Evolutionary conservation across 2,797 vertebrate genomes (phyloP).

Genomic region (Rhinichthys osculus): DNA sequence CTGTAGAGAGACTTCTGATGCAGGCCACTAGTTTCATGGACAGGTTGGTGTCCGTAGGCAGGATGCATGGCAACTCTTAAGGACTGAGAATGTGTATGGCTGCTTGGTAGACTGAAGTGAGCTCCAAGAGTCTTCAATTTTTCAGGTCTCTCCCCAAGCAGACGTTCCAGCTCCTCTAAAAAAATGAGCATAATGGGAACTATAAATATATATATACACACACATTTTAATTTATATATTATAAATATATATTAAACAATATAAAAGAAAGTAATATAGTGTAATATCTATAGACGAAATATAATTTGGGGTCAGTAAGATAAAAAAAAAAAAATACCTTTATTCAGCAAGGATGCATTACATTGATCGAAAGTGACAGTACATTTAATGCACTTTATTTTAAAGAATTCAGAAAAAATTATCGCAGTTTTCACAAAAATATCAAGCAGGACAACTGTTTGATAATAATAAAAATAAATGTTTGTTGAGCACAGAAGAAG

Average conservation of each 20-base stretch:
- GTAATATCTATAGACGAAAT: not conserved
- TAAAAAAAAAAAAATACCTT: too few relatives aligned
- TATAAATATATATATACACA: not conserved
- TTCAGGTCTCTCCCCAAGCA: slow-evolving; percentile 86
- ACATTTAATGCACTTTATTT: too few relatives aligned
- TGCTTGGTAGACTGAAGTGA: slow-evolving; percentile 55
- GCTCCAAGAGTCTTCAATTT: slow-evolving; percentile 70
- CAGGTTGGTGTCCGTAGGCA: slow-evolving; percentile 65
- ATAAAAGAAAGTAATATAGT: not conserved
- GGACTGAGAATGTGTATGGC: slow-evolving; percentile 51
- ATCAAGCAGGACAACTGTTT: not conserved
- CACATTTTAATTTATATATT: not conserved
- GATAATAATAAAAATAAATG: not conserved
- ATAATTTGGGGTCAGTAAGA: not conserved
- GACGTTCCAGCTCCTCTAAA: slow-evolving; percentile 89
- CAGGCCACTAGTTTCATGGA: slow-evolving; percentile 66
- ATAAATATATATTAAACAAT: not conserved
- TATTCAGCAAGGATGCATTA: not conserved
- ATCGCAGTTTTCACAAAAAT: not conserved
- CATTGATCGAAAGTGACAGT: not conserved
- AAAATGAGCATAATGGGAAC: slow-evolving; percentile 50
- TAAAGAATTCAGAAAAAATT: too few relatives aligned
- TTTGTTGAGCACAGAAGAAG: not conserved
- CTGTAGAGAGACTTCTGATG: slow-evolving; percentile 69
- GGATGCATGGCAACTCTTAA: slow-evolving; percentile 61